Base-by-base conservation (phyloP, 1,140 invertebrate genomes). In the Drosophila parabipectinata region DNA sequence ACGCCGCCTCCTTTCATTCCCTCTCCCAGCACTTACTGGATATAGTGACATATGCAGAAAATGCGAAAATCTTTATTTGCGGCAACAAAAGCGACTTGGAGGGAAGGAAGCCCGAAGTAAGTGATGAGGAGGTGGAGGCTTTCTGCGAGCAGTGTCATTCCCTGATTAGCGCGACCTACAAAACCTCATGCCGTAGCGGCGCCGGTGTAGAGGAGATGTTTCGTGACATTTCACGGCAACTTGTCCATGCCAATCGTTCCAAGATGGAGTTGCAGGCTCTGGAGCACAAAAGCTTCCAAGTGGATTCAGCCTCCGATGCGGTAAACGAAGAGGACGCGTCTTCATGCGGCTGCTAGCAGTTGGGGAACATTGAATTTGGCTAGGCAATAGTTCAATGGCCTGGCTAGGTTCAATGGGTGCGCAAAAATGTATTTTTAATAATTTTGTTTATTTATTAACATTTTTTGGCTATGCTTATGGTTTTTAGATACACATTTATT, bases 71-170 rank as follows among this genome's bases (percentile, higher is more conserved):
- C 91, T 98, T 97, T 92, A 93, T 98, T 14, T 98, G 97, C 93
- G 97, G 97, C 34, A 98, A 98, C 88, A 98, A 98, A 92, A 95
- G 94, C 63, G 97, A 98, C 92, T 91, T 97, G 28, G 95, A 96
- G 74, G 94, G 94, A 14, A 92, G 93, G 12, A 94, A 94, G 50
- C 95, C 95, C 53, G 82, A 92, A 18, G 96, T 98, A 1, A 96
- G 95, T 18, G 97, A 98, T 92, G 93, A 95, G 52, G 98, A 98
- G 90, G 97, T 98, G 92, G 97, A 98, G 92, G 95, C 94, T 58
- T 98, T 99, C 93, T 97, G 97, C 92, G 96, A 98, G 92, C 97
- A 98, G 91, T 98, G 97, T 91, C 97, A 98, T 84, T 97, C 97
- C 90, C 93, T 98, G 47, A 96, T 99, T 66, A 97, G 95, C 88